Evolutionary conservation across 2,888 invertebrate genomes (phyloP).

Genomic region (Acrobasis suavella): DNA sequence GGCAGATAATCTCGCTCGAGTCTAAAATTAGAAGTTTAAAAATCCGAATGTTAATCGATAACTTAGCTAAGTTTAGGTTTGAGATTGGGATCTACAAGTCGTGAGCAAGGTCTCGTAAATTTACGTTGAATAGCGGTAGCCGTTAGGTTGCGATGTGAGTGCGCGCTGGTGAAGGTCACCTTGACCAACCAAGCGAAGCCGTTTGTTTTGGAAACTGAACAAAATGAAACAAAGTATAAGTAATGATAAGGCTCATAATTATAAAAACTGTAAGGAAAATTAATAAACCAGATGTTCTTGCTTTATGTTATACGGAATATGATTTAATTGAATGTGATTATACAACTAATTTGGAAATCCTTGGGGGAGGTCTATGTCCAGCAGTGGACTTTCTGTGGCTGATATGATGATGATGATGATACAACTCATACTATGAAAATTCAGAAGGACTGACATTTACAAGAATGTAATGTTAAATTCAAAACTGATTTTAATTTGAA

Average conservation of each 20-base stretch:
- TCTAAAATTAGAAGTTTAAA: slow-evolving; percentile 25
- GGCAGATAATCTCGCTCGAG: slow-evolving; percentile 24
- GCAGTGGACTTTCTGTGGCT: no score
- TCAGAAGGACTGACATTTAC: background rate
- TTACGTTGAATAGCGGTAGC: slow-evolving; percentile 74
- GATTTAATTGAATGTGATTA: background rate
- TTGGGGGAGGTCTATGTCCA: no score
- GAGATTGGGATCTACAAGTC: slow-evolving; percentile 43
- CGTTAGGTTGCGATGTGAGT: slow-evolving; percentile 65
- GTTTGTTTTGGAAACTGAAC: slow-evolving; percentile 50
- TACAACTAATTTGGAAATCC: background rate
- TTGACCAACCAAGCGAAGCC: slow-evolving; percentile 62
- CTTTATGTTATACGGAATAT: slow-evolving; percentile 25
- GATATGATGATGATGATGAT: no score
- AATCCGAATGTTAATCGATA: slow-evolving; percentile 21
- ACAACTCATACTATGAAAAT: no score
- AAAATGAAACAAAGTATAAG: slow-evolving; percentile 28
- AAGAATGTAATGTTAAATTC: no score
- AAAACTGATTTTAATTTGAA: background rate
- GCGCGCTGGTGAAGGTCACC: slow-evolving; percentile 68
- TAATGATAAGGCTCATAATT: slow-evolving; percentile 12
- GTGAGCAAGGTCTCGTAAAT: slow-evolving; percentile 63
- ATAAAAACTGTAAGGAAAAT: slow-evolving; percentile 6
- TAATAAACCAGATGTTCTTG: slow-evolving; percentile 33
- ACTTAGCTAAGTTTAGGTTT: slow-evolving; percentile 11